phyloP scores from a whole-genome alignment of 2,888 invertebrate genomes.

The Atherix ibis region DNA sequence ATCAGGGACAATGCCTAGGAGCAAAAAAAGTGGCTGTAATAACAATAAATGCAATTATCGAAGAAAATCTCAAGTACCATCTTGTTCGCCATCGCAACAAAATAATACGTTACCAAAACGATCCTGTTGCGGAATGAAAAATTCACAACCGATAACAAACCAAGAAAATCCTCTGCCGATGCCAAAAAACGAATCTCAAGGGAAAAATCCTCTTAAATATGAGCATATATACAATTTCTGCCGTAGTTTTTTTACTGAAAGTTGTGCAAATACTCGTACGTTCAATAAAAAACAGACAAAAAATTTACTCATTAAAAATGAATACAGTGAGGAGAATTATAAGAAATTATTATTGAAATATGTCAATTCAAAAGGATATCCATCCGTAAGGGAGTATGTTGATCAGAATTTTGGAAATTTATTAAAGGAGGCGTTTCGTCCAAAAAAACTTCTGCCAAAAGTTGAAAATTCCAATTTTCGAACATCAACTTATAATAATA shows the following conservation, averaged over 20 bases:
- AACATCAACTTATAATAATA: not conserved
- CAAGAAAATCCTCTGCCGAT: too few species aligned
- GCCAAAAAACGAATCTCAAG: not conserved
- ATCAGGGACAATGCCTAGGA: slow-evolving; percentile 9
- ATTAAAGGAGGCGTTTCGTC: too few species aligned
- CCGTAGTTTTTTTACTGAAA: slow-evolving; percentile 24
- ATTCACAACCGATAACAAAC: too few species aligned
- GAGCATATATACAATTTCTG: slow-evolving; percentile 24
- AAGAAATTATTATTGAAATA: slow-evolving; percentile 22
- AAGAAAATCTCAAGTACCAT: not conserved
- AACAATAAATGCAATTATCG: too few species aligned
- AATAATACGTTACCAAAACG: not conserved
- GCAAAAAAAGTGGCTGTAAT: too few species aligned
- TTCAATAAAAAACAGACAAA: slow-evolving; percentile 8
- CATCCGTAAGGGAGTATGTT: slow-evolving; percentile 21
- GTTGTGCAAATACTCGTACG: slow-evolving; percentile 12
- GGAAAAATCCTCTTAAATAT: too few species aligned
- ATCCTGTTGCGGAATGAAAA: too few species aligned
- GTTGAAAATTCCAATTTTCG: not conserved
- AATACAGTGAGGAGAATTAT: slow-evolving; percentile 24
- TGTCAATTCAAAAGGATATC: slow-evolving; percentile 20
- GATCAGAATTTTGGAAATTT: slow-evolving; percentile 25
- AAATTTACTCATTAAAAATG: slow-evolving; percentile 2
- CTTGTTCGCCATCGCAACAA: not conserved
- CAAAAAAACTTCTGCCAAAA: not conserved